Evolutionary conservation across 1,140 invertebrate species (phyloP).

Genomic region (Tetragnatha versicolor): DNA sequence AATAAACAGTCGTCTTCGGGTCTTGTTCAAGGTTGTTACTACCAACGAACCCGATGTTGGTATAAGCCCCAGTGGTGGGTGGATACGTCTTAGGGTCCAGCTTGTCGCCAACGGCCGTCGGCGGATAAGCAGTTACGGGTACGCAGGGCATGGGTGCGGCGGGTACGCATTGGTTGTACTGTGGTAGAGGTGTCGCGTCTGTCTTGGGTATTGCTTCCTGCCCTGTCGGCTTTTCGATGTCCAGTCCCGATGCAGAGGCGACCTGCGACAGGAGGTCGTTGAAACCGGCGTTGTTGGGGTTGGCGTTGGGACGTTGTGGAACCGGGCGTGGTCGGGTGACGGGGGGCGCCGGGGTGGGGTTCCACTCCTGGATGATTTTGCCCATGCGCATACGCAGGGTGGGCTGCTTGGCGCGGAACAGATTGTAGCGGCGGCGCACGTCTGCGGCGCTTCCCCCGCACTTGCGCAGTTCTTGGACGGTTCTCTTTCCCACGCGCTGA

Average conservation of each 20-base stretch:
- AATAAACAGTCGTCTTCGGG: background rate
- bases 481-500: conserved; percentile 78
- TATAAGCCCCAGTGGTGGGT: background rate
- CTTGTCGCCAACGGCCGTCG: too few species aligned
- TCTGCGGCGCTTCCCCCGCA: conserved; percentile 37
- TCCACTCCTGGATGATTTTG: conserved; percentile 32
- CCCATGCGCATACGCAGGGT: conserved; percentile 34
- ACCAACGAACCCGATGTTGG: background rate
- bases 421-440: conserved; percentile 26
- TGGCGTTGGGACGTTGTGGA: background rate
- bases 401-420: conserved; percentile 33
- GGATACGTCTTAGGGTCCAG: background rate
- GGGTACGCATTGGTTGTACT: background rate
- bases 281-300: conserved; percentile 5
- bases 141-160: too few species aligned
- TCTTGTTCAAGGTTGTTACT: background rate
- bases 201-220: too few species aligned
- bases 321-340: background rate
- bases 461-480: conserved; percentile 41
- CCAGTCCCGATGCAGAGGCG: conserved; percentile 23
- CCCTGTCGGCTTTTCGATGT: background rate
- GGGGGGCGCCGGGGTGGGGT: background rate
- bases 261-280: conserved; percentile 27
- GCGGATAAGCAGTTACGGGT: too few species aligned
- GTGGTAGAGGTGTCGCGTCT: background rate